phyloP scores from a whole-genome alignment of 2,113 vertebrate genomes.

The Turdus rufiventris region DNA sequence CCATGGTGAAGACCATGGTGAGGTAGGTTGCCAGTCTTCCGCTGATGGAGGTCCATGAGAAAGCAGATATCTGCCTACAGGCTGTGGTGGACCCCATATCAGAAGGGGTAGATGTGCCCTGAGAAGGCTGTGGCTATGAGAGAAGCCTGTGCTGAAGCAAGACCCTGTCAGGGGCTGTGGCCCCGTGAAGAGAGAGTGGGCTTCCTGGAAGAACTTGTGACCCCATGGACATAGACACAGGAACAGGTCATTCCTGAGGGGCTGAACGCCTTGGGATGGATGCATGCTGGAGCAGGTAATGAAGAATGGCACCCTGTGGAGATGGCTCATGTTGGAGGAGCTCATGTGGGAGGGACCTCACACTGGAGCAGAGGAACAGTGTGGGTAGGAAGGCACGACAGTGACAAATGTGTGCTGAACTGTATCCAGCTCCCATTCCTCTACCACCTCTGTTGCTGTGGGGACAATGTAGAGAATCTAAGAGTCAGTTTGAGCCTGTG shows the following conservation, averaged over 20 bases:
- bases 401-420: not conserved
- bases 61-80: not conserved
- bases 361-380: not conserved
- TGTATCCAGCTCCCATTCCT: not conserved
- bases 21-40: not conserved
- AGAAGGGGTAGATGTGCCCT: not conserved
- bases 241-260: not conserved
- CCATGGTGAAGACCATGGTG: rapidly evolving
- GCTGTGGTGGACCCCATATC: rapidly evolving
- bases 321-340: not conserved
- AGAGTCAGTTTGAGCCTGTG: not conserved
- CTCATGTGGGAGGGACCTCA: not conserved
- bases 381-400: not conserved
- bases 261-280: not conserved
- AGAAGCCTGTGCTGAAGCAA: rapidly evolving
- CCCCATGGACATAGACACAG: rapidly evolving
- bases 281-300: not conserved
- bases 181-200: rapidly evolving
- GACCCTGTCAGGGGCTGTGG: not conserved
- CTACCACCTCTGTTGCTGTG: rapidly evolving
- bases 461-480: not conserved
- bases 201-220: not conserved
- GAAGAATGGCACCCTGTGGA: not conserved
- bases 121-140: not conserved
- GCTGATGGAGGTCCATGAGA: no score